Evolutionary conservation across 2,113 vertebrate genomes (phyloP).

Genomic region (Clarias batrachus): DNA sequence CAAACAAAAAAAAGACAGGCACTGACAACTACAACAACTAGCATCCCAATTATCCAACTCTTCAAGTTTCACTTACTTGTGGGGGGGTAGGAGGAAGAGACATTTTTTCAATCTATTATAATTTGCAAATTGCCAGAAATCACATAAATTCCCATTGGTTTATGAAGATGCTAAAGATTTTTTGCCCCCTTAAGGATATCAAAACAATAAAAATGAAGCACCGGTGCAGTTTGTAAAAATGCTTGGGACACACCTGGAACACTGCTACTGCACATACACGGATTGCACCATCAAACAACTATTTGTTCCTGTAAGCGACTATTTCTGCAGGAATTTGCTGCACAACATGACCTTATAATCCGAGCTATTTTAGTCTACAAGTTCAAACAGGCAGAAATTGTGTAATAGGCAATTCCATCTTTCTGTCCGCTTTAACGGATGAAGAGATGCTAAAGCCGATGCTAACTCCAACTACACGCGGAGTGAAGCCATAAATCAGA

Average conservation of each 20-base stretch:
- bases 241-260: neutral
- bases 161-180: neutral
- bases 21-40: neutral
- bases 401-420: neutral
- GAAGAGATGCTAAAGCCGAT: neutral
- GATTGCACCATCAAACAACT: neutral
- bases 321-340: neutral
- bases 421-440: neutral
- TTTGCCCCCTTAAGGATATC: neutral
- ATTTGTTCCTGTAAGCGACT: constrained; percentile 9
- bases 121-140: too few species aligned
- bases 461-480: neutral
- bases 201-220: neutral
- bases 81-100: too few species aligned
- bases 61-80: neutral
- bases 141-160: neutral
- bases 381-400: constrained; percentile 16
- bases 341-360: neutral
- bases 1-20: neutral
- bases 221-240: neutral
- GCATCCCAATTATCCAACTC: neutral
- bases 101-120: too few species aligned
- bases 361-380: neutral
- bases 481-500: neutral
- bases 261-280: neutral